Evolutionary conservation across 2,888 invertebrate genomes (phyloP).

Genomic region (Julus scanicus): DNA sequence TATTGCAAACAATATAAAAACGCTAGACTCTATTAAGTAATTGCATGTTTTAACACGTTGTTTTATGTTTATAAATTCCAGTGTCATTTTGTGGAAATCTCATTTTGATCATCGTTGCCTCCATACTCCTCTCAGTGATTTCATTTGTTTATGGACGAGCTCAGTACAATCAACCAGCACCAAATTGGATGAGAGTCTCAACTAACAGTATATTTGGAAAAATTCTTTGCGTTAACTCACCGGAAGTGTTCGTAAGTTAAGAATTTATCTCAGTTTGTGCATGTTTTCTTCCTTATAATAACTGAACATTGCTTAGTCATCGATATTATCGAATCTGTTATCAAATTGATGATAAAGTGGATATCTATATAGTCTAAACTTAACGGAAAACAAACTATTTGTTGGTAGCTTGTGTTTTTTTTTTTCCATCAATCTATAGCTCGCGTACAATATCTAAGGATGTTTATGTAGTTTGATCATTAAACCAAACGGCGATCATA

Average conservation of each 20-base stretch:
- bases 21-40: too few relatives aligned
- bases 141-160: constrained; percentile 52
- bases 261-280: not conserved
- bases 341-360: too few relatives aligned
- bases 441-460: too few relatives aligned
- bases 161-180: constrained; percentile 50
- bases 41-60: too few relatives aligned
- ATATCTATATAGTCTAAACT: too few relatives aligned
- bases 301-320: too few relatives aligned
- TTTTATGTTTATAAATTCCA: not conserved
- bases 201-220: constrained; percentile 53
- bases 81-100: constrained; percentile 54
- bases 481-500: too few relatives aligned
- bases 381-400: not conserved
- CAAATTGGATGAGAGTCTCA: constrained; percentile 47
- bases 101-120: constrained; percentile 48
- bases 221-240: constrained; percentile 51
- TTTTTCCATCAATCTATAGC: too few relatives aligned
- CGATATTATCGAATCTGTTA: too few relatives aligned
- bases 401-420: not conserved
- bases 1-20: too few relatives aligned
- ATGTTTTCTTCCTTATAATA: too few relatives aligned
- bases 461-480: too few relatives aligned
- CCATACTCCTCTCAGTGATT: constrained; percentile 53
- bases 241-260: constrained; percentile 44